phyloP scores from a whole-genome alignment of 2,888 invertebrate genomes.

The Dysmachus trigonus region DNA sequence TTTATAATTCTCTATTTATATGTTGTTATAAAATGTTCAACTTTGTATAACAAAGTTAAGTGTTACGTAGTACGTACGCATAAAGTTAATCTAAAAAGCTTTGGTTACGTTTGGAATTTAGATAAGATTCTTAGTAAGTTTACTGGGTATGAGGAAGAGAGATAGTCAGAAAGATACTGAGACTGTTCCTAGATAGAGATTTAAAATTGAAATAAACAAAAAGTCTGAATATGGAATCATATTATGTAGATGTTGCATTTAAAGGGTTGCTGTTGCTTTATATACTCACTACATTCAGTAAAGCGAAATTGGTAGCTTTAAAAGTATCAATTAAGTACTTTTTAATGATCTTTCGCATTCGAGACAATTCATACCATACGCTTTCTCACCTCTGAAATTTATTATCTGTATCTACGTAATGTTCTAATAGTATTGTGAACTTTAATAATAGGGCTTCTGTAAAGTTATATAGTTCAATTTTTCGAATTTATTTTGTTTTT shows the following conservation, averaged over 20 bases:
- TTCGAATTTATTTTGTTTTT: not conserved
- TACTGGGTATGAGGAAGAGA: slow-evolving; percentile 1
- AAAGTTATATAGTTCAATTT: slow-evolving; percentile 30
- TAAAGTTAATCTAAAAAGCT: slow-evolving; percentile 16
- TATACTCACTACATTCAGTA: not conserved
- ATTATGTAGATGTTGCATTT: not conserved
- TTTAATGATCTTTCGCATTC: not conserved
- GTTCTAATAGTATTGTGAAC: slow-evolving; percentile 34
- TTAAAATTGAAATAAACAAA: not conserved
- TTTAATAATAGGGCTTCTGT: slow-evolving; percentile 30
- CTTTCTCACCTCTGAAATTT: slow-evolving; percentile 28
- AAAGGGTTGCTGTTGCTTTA: not conserved
- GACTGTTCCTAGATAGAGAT: not conserved
- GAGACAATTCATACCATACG: slow-evolving; percentile 13
- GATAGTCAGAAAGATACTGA: slow-evolving; percentile 1
- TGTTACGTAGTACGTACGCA: not conserved
- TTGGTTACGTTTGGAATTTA: slow-evolving; percentile 6
- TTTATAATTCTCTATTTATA: slow-evolving; percentile 1
- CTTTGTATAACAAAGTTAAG: slow-evolving; percentile 27
- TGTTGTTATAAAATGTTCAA: slow-evolving; percentile 9
- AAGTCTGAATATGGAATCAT: not conserved
- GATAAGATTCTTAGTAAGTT: slow-evolving; percentile 1
- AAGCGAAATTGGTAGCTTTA: slow-evolving; percentile 16
- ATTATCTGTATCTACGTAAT: slow-evolving; percentile 36
- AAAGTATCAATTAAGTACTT: not conserved